Evolutionary conservation across 1,140 invertebrate genomes (phyloP), one percentile per base, ranked within the genome.

Genomic region (Charaxes varanes): DNA sequence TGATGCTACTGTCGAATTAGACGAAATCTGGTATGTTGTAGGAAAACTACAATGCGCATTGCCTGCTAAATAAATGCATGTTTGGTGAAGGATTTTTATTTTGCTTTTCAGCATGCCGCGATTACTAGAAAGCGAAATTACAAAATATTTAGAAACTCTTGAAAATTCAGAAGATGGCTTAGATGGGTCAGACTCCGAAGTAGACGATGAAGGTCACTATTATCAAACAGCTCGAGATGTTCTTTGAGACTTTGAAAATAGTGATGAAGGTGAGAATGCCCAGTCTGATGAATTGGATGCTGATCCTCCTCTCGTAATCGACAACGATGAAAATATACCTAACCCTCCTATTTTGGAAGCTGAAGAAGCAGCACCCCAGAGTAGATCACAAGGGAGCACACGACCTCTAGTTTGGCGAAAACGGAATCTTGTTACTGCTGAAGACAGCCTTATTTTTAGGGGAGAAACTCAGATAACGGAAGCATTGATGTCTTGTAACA

Each of bases 121-220:
- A 57, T 57, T 53, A 53, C 55, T 51, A 58, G 55, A 58, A 54
- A 58, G 55, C 51, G 55, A 59, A 59, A 54, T 54, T 59, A 59
- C 49, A 48, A 56, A 52, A 42, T 58, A 58, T 52, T 52, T 50
- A 52, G 52, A 55, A 55, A 59, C 52, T 60, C 47, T 60, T 60
- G 55, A 59, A 59, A 43, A 59, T 57, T 57, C 54, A 49, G 55
- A 58, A 58, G 46, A 54, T 41, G 50, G 55, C 46, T 53, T 46
- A 53, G 55, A 53, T 42, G 40, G 55, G 16, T 52, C 42, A 11
- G 49, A 52, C 49, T 52, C 49, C 49, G 37, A 52, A 52, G 42
- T 52, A 52, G 49, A 52, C 37, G 33, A 52, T 50, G 53, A 55
- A 52, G 36, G 41, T 51, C 48, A 45, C n/a, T 45, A 54, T 54